Base-by-base conservation (phyloP, 2,888 invertebrate species). In the Chalcis sispes region DNA sequence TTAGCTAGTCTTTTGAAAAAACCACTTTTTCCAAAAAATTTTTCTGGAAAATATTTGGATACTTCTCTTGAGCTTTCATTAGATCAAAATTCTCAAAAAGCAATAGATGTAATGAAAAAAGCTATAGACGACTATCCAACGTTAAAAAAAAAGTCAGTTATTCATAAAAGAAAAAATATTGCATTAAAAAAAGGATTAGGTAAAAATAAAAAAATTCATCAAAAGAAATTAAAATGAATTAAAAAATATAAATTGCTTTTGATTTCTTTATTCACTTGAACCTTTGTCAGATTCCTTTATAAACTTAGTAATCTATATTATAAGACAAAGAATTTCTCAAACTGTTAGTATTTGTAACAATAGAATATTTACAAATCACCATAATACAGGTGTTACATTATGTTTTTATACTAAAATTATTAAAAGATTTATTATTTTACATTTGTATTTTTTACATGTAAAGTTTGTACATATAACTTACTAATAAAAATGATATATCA, bases 21-120 rank as follows among this genome's bases (percentile, higher is more conserved):
- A 54, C 93, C 93, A 0, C 84, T 94, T 42, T 93, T 94, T 81
- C 94, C 94, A 0, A 91, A 89, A 83, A 93, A 93, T 0, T 93
- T 93, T 85, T 93, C 92, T 72, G 93, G 92, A 81, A 92, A 91
- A 82, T 93, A 91, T 85, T 91, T 92, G 2, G 85, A 87, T 1
- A 87, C 90, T 0, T 85, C 84, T 77, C 80, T 84, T 1, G 80
- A 84, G 0, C 81, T 87, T 4, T 79, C 87, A 15, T 79, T 86
- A 7, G 82, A 82, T 27, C 82, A 89, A 25, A 79, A 81, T 56
- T 78, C 78, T 15, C 82, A 89, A 78, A 90, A 86, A 77, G 92
- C 92, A 8, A 89, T 92, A 1, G 90, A 92, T 79, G 88, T 90
- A 0, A 91, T 92, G 90, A 91, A 91, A 82, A 88, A 89, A 54